A percentile compares a stretch with the other conserved stretches of the same genome.
phyloP scores from a whole-genome alignment of 2,113 vertebrate species.

The Lutjanus erythropterus region DNA sequence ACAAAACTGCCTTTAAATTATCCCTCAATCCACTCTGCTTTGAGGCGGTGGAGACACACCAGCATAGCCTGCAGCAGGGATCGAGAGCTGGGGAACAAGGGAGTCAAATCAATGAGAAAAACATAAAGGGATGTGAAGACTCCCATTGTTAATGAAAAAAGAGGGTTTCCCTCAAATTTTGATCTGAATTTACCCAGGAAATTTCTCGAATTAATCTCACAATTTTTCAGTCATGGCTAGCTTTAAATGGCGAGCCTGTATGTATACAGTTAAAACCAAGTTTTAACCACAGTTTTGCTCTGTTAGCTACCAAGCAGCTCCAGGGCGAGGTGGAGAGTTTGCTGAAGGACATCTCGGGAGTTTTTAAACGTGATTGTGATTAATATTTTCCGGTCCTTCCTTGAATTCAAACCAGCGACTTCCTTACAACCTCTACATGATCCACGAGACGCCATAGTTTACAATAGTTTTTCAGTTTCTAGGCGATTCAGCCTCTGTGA shows the following conservation, averaged over 20 bases:
- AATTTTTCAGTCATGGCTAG: conserved; percentile 5
- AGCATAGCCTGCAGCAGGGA: conserved; percentile 52
- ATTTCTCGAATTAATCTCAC: conserved; percentile 19
- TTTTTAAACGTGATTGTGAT: no score
- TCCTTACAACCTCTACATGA: not conserved
- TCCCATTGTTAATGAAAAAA: conserved; percentile 38
- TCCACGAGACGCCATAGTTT: not conserved
- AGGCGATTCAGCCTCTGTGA: not conserved
- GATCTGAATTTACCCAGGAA: conserved; percentile 24
- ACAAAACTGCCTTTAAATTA: conserved; percentile 72
- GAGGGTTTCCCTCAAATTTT: conserved; percentile 9
- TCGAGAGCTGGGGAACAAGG: conserved; percentile 47
- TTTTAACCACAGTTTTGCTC: not conserved
- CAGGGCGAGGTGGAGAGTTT: conserved; percentile 22
- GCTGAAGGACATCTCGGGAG: conserved; percentile 22
- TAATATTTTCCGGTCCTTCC: conserved; percentile 6
- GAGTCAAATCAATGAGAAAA: conserved; percentile 66
- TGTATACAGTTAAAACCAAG: no score
- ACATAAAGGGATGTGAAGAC: conserved; percentile 57
- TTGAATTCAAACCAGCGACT: not conserved
- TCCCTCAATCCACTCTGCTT: conserved; percentile 65
- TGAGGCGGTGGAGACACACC: conserved; percentile 54
- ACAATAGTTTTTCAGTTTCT: not conserved
- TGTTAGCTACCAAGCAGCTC: conserved; percentile 2
- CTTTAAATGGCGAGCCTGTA: no score